A percentile compares a stretch with the other conserved stretches of the same genome.
These are phyloP conservation scores for Lepidothrix coronata DNA, from an alignment of 2,113 vertebrate species.

Conservation along the genomic window DNA sequence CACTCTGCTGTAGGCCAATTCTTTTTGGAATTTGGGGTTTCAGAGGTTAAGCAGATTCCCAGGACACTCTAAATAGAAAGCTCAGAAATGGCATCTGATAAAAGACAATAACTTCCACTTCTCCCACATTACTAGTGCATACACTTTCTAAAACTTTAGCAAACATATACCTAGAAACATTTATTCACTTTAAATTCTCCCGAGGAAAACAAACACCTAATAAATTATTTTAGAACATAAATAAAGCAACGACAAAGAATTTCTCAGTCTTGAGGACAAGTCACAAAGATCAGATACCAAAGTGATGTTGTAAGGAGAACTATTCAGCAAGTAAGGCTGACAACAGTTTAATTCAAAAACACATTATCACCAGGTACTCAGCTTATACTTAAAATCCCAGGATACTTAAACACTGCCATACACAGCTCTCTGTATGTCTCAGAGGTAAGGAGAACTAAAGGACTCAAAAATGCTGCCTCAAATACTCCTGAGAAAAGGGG, in stretches of 20 bases:
- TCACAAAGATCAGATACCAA: neutral
- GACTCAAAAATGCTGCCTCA: neutral
- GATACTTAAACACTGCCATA: neutral
- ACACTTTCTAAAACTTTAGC: neutral
- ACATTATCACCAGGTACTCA: neutral
- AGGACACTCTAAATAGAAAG: constrained; percentile 21
- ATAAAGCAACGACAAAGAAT: neutral
- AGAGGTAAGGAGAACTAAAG: neutral
- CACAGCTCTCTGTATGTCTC: neutral
- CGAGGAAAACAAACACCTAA: neutral
- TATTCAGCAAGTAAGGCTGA: neutral
- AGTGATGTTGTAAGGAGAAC: neutral
- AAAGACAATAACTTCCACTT: neutral
- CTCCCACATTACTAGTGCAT: neutral
- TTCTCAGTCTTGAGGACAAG: neutral
- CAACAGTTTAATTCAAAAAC: neutral
- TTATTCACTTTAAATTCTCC: neutral
- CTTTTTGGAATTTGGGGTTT: constrained; percentile 13
- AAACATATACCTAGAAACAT: neutral
- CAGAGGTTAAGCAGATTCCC: constrained; percentile 53
- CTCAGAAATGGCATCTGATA: constrained; percentile 6
- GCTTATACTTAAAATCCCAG: neutral
- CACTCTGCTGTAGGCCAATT: neutral
- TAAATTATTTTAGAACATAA: neutral
- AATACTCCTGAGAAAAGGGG: neutral